Conservation (phyloP, 1,140 invertebrate species). For the Micrasema longulum region DNA sequence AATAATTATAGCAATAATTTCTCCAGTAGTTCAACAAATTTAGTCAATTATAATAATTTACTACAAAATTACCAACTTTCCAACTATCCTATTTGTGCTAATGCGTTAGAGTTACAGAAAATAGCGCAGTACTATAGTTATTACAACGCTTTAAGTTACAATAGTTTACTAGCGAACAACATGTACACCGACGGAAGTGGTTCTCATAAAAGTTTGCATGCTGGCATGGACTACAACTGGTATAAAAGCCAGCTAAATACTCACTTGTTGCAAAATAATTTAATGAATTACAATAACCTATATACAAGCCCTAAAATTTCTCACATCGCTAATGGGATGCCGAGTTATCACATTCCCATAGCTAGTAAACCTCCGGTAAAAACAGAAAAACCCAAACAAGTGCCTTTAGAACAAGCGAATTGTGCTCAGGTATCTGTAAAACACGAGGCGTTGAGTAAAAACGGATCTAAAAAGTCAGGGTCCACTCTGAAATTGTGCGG, state of each 20-base stretch:
- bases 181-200: constrained; percentile 23
- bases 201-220: constrained; percentile 19
- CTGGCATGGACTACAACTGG: constrained; percentile 24
- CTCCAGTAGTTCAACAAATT: constrained; percentile 13
- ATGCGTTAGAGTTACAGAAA: constrained; percentile 30
- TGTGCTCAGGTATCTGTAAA: constrained; percentile 32
- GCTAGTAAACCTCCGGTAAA: constrained; percentile 15
- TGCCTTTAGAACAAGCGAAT: constrained; percentile 29
- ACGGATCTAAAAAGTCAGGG: constrained; percentile 50
- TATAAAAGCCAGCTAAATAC: constrained; percentile 27
- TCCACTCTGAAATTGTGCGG: constrained; percentile 62
- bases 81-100: constrained; percentile 23
- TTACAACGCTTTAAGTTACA: constrained; percentile 40
- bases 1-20: constrained; percentile 29
- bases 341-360: background rate
- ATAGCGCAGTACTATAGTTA: constrained; percentile 37
- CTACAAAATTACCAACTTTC: constrained; percentile 26
- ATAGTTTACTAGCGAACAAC: constrained; percentile 32
- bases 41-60: constrained; percentile 32
- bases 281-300: constrained; percentile 35
- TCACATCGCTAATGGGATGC: constrained; percentile 3
- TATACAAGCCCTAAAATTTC: constrained; percentile 21
- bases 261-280: constrained; percentile 31
- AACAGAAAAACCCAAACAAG: constrained; percentile 21
- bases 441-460: constrained; percentile 32